Evolutionary conservation across 1,140 invertebrate species (phyloP), one percentile per base, ranked within the genome.

Genomic region (Triops longicaudatus): DNA sequence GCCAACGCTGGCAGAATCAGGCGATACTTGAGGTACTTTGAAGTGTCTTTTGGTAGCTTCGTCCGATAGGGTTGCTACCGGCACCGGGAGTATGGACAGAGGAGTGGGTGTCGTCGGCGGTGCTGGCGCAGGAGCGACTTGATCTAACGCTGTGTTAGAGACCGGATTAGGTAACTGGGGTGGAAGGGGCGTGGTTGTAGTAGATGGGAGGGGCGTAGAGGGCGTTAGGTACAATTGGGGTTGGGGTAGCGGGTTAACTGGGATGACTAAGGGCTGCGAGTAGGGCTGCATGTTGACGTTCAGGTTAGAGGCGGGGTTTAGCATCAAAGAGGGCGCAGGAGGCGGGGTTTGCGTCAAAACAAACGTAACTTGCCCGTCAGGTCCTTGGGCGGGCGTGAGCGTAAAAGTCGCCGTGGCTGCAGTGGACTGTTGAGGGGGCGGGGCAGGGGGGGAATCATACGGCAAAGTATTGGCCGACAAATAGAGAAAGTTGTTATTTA

Each of bases 291-390:
- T 63, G 50, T 63, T 63, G 6, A 63, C 50, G 50, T 42, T 50
- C 17, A 75, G 74, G 37, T 75, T 75, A 28, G 74, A 26, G 11
- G 27, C 74, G 27, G 74, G n/a, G 11, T 50, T 50, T 26, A 75
- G 17, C 12, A 72, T 28, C 74, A 75, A 72, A 26, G 44, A 37
- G 26, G 74, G 74, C 9, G 44, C 44, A 26, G 26, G 44, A 37
- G 71, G 37, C 14, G 27, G 28, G 37, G n/a, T 63, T 63, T 63
- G 50, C 10, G 50, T 63, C 50, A 63, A 63, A 63, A 63, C 50
- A 14, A 63, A 63, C 10, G 50, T 63, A 6, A 63, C 50, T 3
- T 63, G 50, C 50, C 50, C 50, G 14, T 63, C 50, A 6, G 50
- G 50, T n/a, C 50, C 50, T 63, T 63, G 50, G 9, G 50, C 17